Percentiles rank a stretch among this genome's conserved stretches.
Evolutionary conservation across 2,888 invertebrate genomes (phyloP).

Genomic region (Acholoe squamosa): DNA sequence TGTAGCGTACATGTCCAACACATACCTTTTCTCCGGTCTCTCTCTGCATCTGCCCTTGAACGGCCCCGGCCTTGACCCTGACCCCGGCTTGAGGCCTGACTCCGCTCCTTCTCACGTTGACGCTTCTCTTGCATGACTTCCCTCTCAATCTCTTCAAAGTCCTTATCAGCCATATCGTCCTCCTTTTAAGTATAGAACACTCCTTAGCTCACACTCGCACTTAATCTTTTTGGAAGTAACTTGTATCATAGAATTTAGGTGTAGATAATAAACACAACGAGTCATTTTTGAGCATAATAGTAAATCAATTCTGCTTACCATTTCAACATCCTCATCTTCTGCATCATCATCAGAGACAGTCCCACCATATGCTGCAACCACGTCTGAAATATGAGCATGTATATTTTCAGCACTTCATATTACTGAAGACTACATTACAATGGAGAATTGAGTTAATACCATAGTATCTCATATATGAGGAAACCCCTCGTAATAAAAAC

Average conservation of each 20-base stretch:
- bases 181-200: neutral
- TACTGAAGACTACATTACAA: too few relatives aligned
- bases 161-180: constrained; percentile 63
- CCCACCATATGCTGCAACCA: constrained; percentile 16
- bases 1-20: neutral
- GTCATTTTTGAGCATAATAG: too few relatives aligned
- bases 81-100: neutral
- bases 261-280: too few relatives aligned
- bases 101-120: constrained; percentile 47
- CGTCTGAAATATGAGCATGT: constrained; percentile 5
- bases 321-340: neutral
- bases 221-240: neutral
- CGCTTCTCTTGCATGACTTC: constrained; percentile 65
- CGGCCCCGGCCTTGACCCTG: constrained; percentile 31
- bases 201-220: too few relatives aligned
- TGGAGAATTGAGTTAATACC: too few relatives aligned
- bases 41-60: constrained; percentile 21
- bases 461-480: too few relatives aligned
- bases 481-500: too few relatives aligned
- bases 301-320: too few relatives aligned
- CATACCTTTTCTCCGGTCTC: constrained; percentile 43
- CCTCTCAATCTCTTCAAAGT: constrained; percentile 69
- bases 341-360: neutral
- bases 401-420: too few relatives aligned
- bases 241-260: neutral